Evolutionary conservation across 2,113 vertebrate species (phyloP).

Genomic region (Oryzias javanicus): DNA sequence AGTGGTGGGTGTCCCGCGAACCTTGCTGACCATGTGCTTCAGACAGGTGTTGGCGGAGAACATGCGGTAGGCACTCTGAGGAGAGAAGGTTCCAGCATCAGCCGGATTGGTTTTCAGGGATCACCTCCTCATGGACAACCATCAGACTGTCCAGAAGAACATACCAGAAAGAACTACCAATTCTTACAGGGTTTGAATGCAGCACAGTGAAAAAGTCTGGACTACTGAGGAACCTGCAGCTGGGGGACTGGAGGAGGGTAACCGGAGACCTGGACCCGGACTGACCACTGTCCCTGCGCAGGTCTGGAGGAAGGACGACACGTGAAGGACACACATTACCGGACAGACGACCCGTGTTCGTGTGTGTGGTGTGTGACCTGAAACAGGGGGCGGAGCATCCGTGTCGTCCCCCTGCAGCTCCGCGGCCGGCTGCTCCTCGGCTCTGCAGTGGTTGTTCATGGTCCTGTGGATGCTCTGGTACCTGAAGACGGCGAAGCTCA

Average conservation of each 20-base stretch:
- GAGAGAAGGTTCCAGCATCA: not conserved
- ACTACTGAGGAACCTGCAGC: conserved; percentile 98
- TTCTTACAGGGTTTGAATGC: conserved; percentile 94
- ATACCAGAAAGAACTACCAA: too few relatives aligned
- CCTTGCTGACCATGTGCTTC: conserved; percentile 99
- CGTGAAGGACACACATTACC: too few relatives aligned
- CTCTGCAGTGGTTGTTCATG: conserved; percentile 87
- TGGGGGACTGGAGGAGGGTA: conserved; percentile 92
- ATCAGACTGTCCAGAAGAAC: too few relatives aligned
- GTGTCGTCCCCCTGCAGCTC: conserved; percentile 73
- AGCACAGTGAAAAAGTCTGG: conserved; percentile 99
- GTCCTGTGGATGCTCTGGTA: conserved; percentile 98
- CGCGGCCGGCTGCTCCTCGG: conserved; percentile 80
- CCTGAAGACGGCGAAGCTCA: conserved; percentile 63
- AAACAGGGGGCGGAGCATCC: conserved; percentile 68
- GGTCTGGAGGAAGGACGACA: conserved; percentile 74
- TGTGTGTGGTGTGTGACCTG: conserved; percentile 41
- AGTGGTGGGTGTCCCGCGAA: conserved; percentile 96
- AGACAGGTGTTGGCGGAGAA: conserved; percentile 99
- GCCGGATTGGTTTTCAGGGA: too few relatives aligned
- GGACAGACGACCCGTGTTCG: too few relatives aligned
- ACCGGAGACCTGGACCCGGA: conserved; percentile 89
- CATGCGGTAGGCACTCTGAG: conserved; percentile 99
- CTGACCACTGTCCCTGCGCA: conserved; percentile 84
- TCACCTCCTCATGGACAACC: too few relatives aligned